These are phyloP conservation scores for Epiperipatus broadwayi DNA, from an alignment of 2,888 invertebrate genomes.

Conservation along the genomic window DNA sequence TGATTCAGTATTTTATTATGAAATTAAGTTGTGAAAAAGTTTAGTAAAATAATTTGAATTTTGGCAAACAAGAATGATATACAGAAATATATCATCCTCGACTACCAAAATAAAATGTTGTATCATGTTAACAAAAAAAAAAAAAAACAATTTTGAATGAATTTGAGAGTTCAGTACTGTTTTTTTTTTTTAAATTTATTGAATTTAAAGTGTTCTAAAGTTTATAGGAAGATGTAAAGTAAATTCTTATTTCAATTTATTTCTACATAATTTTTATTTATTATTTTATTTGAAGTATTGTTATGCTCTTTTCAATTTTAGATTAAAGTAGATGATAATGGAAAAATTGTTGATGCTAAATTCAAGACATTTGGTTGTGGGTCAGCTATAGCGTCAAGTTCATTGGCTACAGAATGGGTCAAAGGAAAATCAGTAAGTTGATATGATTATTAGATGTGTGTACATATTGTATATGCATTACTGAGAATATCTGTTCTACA, in stretches of 20 bases:
- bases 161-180: too few relatives aligned
- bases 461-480: background rate
- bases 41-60: too few relatives aligned
- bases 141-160: too few relatives aligned
- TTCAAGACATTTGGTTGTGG: constrained; percentile 99
- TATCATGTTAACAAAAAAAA: too few relatives aligned
- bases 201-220: too few relatives aligned
- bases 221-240: background rate
- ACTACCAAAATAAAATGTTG: too few relatives aligned
- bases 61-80: too few relatives aligned
- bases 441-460: too few relatives aligned
- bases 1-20: too few relatives aligned
- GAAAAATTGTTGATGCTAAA: constrained; percentile 93
- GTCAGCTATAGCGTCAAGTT: constrained; percentile 93
- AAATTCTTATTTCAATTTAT: constrained; percentile 1
- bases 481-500: background rate
- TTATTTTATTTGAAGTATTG: background rate
- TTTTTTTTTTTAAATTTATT: too few relatives aligned
- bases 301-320: constrained; percentile 19
- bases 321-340: constrained; percentile 78
- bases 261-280: constrained; percentile 11
- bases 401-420: constrained; percentile 89
- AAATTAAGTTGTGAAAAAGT: too few relatives aligned
- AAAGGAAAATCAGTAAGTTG: constrained; percentile 60
- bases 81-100: too few relatives aligned